Evolutionary conservation across 92 coral and sea anemone genomes (phyloP), one percentile per base, ranked within the genome.

Genomic region (Bergia sp.): DNA sequence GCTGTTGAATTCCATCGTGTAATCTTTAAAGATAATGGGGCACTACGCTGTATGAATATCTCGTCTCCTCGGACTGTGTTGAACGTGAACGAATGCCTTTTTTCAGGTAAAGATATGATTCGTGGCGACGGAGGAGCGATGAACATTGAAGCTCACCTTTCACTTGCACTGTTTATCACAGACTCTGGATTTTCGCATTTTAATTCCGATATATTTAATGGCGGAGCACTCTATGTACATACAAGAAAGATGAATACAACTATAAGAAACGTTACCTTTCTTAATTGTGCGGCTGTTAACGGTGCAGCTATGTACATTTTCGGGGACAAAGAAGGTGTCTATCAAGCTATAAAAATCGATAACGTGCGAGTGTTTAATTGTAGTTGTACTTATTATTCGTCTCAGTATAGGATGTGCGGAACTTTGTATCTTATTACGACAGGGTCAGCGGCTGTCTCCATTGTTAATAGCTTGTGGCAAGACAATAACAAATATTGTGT

Each of bases 281-380:
- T 47, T 20, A 82, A 61, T 43, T 82, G 73, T 42, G n/a, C 40
- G 8, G 72, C 86, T 82, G 7, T 2, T 15, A 29, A 23, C 38
- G 86, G 86, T 18, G 75, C 86, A 9, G 75, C 86, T 10, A 15
- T 82, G 55, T 82, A 39, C 15, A 57, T 82, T 5, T 21, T 1
- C 7, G 86, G 73, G 38, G 86, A 66, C 13, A 1, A 18, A 11
- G 36, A 55, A 29, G 71, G 86, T 66, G 40, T 39, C n/a, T 42
- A 64, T n/a, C 86, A 82, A 64, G 38, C n/a, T 16, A 21, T 82
- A 40, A 15, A 38, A 10, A 13, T 82, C 38, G 73, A 82, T 64
- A 82, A 82, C 0, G 74, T 82, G 13, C 36, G 41, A 38, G 86
- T 82, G 42, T 82, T 41, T 82, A 82, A 82, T 43, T 82, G 86